phyloP scores from a whole-genome alignment of 2,113 vertebrate species.

The Poecile atricapillus region DNA sequence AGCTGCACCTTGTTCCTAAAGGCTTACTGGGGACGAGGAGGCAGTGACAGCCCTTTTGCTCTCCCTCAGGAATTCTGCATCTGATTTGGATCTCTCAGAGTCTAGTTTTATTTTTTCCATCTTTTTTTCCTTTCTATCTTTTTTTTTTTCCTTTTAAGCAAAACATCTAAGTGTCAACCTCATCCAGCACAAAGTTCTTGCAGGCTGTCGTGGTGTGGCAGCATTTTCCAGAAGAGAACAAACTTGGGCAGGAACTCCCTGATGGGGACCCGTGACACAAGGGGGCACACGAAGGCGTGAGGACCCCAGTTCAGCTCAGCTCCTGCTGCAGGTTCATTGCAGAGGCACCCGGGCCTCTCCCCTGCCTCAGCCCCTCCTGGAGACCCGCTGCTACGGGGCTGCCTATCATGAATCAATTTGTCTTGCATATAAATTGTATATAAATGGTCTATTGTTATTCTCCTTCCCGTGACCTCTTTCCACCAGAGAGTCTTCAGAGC shows the following conservation, averaged over 20 bases:
- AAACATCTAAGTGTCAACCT: fast-evolving
- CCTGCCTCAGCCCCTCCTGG: neutral
- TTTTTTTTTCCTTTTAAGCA: neutral
- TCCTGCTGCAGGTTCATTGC: neutral
- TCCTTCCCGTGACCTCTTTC: constrained; percentile 56
- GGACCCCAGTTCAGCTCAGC: neutral
- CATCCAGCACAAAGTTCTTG: neutral
- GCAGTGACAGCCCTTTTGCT: neutral
- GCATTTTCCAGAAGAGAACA: neutral
- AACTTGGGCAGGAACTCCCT: neutral
- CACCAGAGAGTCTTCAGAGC: neutral
- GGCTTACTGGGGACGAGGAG: neutral
- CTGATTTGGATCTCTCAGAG: neutral
- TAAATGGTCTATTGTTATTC: constrained; percentile 57
- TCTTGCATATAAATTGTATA: constrained; percentile 63
- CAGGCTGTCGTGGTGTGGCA: neutral
- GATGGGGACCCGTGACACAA: neutral
- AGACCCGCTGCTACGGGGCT: neutral
- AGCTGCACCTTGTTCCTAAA: neutral
- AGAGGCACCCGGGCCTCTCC: neutral
- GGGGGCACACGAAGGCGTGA: fast-evolving
- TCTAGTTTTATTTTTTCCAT: neutral
- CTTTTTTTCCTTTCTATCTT: neutral
- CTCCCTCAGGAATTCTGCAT: neutral
- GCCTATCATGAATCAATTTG: constrained; percentile 56